Evolutionary conservation across 2,797 vertebrate genomes (phyloP).

Genomic region (Lepus townsendii): DNA sequence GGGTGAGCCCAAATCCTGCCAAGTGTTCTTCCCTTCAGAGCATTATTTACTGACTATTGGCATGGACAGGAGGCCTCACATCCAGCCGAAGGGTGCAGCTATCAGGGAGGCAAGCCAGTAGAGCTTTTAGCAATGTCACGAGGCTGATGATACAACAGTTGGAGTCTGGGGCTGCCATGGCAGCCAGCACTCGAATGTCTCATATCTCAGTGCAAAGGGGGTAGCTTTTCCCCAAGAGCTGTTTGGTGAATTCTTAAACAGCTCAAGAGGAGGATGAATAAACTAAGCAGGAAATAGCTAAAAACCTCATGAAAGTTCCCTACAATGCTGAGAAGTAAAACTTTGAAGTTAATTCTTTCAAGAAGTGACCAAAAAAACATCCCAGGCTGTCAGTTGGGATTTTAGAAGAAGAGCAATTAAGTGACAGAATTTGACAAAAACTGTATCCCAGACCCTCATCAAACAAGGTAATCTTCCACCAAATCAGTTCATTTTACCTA

Average conservation of each 20-base stretch:
- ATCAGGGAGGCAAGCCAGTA: background rate
- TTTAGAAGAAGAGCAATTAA: background rate
- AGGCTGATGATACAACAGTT: background rate
- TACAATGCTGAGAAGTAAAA: background rate
- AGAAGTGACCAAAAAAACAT: background rate
- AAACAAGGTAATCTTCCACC: background rate
- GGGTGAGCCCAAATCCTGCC: background rate
- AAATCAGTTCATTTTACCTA: background rate
- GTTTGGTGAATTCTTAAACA: background rate
- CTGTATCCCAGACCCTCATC: background rate
- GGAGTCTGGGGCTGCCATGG: background rate
- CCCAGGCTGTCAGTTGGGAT: background rate
- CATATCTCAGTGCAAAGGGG: background rate
- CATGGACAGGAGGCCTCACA: background rate
- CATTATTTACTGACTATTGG: background rate
- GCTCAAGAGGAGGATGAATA: constrained; percentile 5
- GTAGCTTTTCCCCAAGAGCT: background rate
- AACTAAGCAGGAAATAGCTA: background rate
- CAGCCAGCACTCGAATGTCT: constrained; percentile 3
- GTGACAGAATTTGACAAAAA: background rate
- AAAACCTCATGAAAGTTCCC: constrained; percentile 15
- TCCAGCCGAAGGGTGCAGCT: background rate
- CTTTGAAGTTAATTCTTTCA: background rate
- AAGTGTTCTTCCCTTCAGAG: background rate
- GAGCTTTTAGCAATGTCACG: constrained; percentile 46